Conservation (phyloP, 2,797 vertebrate species). For the Phoebastria nigripes region DNA sequence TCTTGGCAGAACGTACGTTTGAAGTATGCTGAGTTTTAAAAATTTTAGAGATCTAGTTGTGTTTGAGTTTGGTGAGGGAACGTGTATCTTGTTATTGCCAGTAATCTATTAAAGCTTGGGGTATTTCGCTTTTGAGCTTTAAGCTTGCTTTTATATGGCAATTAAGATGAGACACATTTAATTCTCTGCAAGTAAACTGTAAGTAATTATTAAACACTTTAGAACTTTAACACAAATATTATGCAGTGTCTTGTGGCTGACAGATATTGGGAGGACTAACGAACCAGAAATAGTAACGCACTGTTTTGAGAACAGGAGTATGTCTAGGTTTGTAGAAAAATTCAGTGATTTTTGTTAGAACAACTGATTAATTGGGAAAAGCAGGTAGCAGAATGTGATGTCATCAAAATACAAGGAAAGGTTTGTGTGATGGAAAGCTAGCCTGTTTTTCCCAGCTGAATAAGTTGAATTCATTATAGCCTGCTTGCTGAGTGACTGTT, state of each 20-base stretch:
- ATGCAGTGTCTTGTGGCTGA: not conserved
- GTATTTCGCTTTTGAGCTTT: not conserved
- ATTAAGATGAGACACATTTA: not conserved
- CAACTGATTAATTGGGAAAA: not conserved
- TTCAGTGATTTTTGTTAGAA: not conserved
- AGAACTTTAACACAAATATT: not conserved
- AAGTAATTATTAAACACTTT: constrained; percentile 13
- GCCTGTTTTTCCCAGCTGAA: not conserved
- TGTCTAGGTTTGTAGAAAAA: not conserved
- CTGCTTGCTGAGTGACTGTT: constrained; percentile 2
- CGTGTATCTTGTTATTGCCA: not conserved
- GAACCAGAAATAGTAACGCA: not conserved
- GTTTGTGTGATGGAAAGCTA: not conserved
- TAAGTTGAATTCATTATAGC: not conserved
- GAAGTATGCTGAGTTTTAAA: not conserved
- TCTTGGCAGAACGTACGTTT: not conserved
- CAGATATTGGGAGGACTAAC: not conserved
- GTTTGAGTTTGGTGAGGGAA: not conserved
- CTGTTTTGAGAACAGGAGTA: not conserved
- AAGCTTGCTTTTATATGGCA: not conserved
- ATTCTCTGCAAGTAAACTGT: constrained; percentile 8
- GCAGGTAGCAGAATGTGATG: not conserved
- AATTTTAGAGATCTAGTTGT: not conserved
- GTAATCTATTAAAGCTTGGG: not conserved
- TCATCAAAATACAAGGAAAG: not conserved